These are phyloP conservation scores for Notoglanidium macrostoma DNA, from an alignment of 2,797 vertebrate genomes.

Conservation along the genomic window DNA sequence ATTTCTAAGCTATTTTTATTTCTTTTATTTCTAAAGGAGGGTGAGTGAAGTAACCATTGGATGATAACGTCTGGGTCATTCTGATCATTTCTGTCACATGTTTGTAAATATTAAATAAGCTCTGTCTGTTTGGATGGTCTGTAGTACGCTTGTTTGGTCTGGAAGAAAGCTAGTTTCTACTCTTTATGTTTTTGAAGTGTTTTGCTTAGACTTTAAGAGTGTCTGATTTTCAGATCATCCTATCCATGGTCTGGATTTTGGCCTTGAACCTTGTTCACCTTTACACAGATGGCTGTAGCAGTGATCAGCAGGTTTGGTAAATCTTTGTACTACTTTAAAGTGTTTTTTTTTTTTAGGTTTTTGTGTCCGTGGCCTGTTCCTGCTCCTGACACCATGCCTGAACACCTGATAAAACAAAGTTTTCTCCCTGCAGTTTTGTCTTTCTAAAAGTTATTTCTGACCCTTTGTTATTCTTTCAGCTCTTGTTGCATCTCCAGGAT, in stretches of 20 bases:
- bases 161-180: not conserved
- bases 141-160: not conserved
- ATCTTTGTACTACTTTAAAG: not conserved
- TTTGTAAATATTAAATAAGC: not conserved
- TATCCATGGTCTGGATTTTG: not conserved
- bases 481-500: constrained; percentile 21
- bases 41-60: not conserved
- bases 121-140: not conserved
- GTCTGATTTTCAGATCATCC: not conserved
- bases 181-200: not conserved
- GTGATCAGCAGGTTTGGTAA: not conserved
- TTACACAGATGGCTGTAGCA: not conserved
- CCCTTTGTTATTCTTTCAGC: constrained; percentile 26
- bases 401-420: not conserved
- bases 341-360: not conserved
- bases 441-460: constrained; percentile 13
- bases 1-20: constrained; percentile 64
- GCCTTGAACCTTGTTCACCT: not conserved
- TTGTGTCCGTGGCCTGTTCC: not conserved
- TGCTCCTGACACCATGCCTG: not conserved
- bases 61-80: not conserved
- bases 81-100: not conserved
- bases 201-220: not conserved
- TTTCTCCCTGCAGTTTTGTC: not conserved
- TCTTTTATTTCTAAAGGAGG: too few relatives aligned